Evolutionary conservation across 2,113 vertebrate species (phyloP), one percentile per base, ranked within the genome.

Genomic region (Clarias gariepinus): DNA sequence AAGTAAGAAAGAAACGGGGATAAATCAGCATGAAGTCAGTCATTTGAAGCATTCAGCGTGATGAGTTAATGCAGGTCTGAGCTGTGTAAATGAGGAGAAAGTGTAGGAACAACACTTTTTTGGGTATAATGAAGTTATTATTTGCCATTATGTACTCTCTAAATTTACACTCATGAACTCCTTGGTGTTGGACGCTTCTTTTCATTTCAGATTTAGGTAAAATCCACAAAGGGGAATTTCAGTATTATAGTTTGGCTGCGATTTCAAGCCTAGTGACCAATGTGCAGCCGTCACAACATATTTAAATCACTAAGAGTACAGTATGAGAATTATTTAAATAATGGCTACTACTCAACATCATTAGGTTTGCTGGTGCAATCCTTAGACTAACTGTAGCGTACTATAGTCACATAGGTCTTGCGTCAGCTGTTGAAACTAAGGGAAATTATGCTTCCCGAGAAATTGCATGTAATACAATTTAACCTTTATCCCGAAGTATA

Each of bases 1-100:
- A 87, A 76, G 77, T 47, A 85, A 60, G 52, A 28, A 55, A 16
- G 61, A 84, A 85, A 84, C 33, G 47, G 79, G 80, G 52, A 87
- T 74, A 86, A 83, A 68, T 84, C 76, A 85, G 81, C 89, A 77
- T 84, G 74, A 60, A 47, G 63, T 23, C 33, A 21, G 84, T 47
- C 73, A 86, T 69, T 60, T 85, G 76, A 76, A 76, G 58, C 57
- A 77, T 68, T 90, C 73, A 66, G 10, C 7, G n/a, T 69, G 63
- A 60, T 77, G 77, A 82, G 80, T 58, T 73, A 83, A 85, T 86
- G 58, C 74, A 71, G 63, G 57, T 81, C 57, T 63, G 63, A 12
- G 79, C 61, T 58, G 55, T 52, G 19, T 77, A 55, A 80, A 78
- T 79, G 71, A 76, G 83, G 83, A 58, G 2, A 28, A 30, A 60